Conservation (phyloP, 2,888 invertebrate genomes). For the Cataglyphis cursor region DNA sequence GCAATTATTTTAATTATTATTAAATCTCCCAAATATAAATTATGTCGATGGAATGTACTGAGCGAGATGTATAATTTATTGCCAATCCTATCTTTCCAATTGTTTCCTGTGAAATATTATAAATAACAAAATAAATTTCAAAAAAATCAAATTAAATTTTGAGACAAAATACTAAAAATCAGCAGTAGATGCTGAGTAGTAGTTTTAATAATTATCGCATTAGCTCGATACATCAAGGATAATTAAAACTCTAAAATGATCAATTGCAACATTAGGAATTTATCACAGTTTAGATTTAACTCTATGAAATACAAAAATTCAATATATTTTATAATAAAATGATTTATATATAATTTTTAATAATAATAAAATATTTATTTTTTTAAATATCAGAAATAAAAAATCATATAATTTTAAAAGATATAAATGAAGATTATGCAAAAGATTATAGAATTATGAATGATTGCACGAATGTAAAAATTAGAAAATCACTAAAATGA, state of each 20-base stretch:
- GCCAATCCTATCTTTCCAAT: constrained; percentile 1
- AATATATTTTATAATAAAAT: neutral
- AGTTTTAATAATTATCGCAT: neutral
- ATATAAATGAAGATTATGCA: neutral
- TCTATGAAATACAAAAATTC: neutral
- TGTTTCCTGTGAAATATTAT: neutral
- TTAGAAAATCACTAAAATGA: neutral
- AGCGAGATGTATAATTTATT: neutral
- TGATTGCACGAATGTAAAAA: neutral
- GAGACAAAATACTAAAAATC: neutral
- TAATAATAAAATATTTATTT: neutral
- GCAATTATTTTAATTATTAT: constrained; percentile 79
- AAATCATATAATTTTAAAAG: neutral
- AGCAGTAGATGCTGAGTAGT: neutral
- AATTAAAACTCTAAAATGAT: neutral
- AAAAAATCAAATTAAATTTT: neutral
- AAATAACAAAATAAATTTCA: neutral
- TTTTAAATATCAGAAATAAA: neutral
- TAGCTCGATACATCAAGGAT: neutral
- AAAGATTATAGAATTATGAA: neutral
- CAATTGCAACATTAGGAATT: neutral
- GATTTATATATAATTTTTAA: neutral
- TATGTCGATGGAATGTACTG: constrained; percentile 63
- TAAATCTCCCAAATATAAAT: constrained; percentile 78
- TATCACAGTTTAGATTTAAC: neutral